Evolutionary conservation across 92 coral and sea anemone genomes (phyloP), one percentile per base, ranked within the genome.

Genomic region (Phenganax stokvisi): DNA sequence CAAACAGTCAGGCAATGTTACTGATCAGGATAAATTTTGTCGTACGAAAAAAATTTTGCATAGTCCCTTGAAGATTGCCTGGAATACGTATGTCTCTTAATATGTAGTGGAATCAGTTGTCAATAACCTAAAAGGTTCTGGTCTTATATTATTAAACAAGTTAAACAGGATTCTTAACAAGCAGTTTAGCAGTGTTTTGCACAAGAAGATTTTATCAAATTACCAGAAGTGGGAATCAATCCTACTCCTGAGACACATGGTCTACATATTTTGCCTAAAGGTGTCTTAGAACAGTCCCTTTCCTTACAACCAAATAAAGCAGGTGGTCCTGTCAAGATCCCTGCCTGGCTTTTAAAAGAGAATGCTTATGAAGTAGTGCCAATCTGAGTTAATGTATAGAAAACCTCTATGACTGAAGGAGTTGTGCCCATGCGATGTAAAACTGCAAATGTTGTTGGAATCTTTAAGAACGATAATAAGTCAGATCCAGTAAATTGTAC

Each of bases 341-440:
- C 85, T 7, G 85, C 82, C 4, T 87, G 85, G 84, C 78, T 83
- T 47, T 60, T 78, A 56, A 78, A 87, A 25, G 87, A 87, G 51
- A 72, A 87, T 62, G 59, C 81, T 28, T 11, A 56, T 20, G 84
- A 67, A 3, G 66, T 80, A n/a, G 83, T 77, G 6, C 82, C 76
- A 9, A 65, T 80, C 25, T 57, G 74, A 74, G 75, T 86, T n/a
- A 54, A 12, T 56, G 57, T 72, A 75, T 8, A 51, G 30, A 86
- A 87, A 81, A 51, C 44, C 13, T 89, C 88, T 0, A 74, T 87
- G 9, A 71, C 81, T 59, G 30, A 76, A 58, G 92, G 90, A 0
- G 11, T 53, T 0, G 81, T 85, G 17, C 93, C 90, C 7, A 51
- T 57, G 55, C 58, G 71, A 83, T 20, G 25, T 0, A 20, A 20